Conservation (phyloP, 2,797 vertebrate genomes). For the Staurois parvus region DNA sequence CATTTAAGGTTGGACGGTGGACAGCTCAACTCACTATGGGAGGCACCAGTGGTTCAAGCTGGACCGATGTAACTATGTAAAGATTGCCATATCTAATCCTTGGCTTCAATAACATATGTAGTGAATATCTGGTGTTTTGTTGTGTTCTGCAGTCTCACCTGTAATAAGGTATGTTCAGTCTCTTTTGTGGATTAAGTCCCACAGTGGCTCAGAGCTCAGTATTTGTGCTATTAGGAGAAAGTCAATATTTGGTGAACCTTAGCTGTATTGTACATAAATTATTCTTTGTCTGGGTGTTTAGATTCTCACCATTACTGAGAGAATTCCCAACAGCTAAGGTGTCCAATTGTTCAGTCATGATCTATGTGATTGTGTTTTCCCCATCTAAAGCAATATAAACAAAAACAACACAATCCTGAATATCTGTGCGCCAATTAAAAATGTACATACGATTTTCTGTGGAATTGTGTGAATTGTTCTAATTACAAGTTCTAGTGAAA, state of each 20-base stretch:
- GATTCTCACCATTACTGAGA: not conserved
- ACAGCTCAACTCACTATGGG: too few relatives aligned
- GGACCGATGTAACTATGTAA: too few relatives aligned
- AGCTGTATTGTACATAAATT: not conserved
- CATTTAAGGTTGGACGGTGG: too few relatives aligned
- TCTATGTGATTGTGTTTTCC: not conserved
- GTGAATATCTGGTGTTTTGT: not conserved
- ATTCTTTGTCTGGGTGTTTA: not conserved
- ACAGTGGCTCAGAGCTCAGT: not conserved
- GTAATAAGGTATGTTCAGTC: not conserved
- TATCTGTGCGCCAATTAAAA: too few relatives aligned
- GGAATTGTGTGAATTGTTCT: too few relatives aligned
- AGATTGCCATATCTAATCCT: too few relatives aligned
- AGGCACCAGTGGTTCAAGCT: too few relatives aligned
- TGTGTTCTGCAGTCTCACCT: not conserved
- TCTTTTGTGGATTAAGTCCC: not conserved
- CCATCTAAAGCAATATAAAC: too few relatives aligned
- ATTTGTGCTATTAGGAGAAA: not conserved
- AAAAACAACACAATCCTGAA: too few relatives aligned
- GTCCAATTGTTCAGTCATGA: not conserved
- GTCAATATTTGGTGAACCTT: not conserved
- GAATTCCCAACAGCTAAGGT: not conserved
- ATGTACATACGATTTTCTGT: too few relatives aligned
- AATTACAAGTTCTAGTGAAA: too few relatives aligned
- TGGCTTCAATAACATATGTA: not conserved